phyloP scores from a whole-genome alignment of 2,113 vertebrate genomes.

The Pitta sordida region DNA sequence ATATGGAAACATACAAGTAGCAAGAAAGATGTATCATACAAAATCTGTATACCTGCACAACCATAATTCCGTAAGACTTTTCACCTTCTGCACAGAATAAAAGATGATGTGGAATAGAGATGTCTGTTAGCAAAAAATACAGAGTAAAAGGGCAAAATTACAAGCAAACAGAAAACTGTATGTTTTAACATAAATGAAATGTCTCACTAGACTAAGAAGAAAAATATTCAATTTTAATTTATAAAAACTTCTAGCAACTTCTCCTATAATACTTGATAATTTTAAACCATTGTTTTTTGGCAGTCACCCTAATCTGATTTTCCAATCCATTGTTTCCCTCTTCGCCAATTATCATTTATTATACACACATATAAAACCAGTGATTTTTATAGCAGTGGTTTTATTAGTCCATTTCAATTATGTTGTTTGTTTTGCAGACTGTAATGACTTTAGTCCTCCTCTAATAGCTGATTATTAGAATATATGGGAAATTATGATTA shows the following conservation, averaged over 20 bases:
- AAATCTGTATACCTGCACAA: neutral
- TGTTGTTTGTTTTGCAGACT: conserved; percentile 24
- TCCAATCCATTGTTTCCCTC: conserved; percentile 14
- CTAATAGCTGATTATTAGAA: conserved; percentile 1
- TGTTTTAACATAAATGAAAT: neutral
- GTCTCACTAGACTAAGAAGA: neutral
- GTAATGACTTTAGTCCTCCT: conserved; percentile 20
- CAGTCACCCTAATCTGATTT: conserved; percentile 51
- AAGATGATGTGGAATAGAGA: neutral
- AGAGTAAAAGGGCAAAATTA: neutral
- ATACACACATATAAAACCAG: neutral
- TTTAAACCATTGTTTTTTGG: conserved; percentile 34
- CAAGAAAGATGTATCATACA: neutral
- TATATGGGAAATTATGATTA: conserved; percentile 34
- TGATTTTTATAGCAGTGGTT: conserved; percentile 1
- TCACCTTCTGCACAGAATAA: neutral
- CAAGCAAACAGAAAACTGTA: neutral
- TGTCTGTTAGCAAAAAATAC: neutral
- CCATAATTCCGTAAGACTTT: neutral
- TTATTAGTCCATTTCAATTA: conserved; percentile 32
- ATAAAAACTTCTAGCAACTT: neutral
- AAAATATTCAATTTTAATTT: neutral
- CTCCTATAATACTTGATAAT: neutral
- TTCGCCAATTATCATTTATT: conserved; percentile 43
- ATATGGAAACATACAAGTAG: neutral